phyloP scores from a whole-genome alignment of 2,888 invertebrate genomes.

The Drosophila tanythrix region DNA sequence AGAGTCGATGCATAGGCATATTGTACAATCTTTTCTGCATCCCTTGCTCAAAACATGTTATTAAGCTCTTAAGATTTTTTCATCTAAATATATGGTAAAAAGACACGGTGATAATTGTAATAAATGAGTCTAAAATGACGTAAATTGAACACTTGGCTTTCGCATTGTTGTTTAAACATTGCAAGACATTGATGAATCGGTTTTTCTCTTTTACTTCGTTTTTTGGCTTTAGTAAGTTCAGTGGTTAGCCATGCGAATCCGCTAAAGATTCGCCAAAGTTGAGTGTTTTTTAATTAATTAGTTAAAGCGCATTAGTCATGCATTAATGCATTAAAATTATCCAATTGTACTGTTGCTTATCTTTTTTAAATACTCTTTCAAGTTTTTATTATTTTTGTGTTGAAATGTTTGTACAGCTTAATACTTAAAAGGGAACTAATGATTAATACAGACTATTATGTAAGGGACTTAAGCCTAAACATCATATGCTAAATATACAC shows the following conservation, averaged over 20 bases:
- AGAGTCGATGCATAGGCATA: conserved; percentile 7
- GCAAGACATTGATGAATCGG: neutral
- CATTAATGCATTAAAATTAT: neutral
- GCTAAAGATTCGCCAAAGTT: neutral
- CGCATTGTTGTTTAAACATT: neutral
- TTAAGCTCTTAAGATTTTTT: conserved; percentile 2
- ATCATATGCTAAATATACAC: neutral
- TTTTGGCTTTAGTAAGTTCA: neutral
- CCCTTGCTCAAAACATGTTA: neutral
- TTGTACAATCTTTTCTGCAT: neutral
- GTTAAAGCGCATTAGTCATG: neutral
- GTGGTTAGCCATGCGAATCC: neutral
- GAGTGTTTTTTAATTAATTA: neutral
- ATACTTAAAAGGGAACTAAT: neutral
- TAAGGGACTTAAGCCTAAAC: neutral
- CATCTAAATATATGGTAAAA: neutral
- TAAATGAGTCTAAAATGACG: conserved; percentile 5
- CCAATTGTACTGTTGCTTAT: neutral
- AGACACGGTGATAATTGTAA: conserved; percentile 3
- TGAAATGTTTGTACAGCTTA: neutral
- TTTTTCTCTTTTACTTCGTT: neutral
- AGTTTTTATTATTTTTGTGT: neutral
- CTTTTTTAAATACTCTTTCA: neutral
- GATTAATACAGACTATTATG: neutral
- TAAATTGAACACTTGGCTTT: neutral